phyloP scores from a whole-genome alignment of 2,113 vertebrate genomes.

The Zosterops japonicus region DNA sequence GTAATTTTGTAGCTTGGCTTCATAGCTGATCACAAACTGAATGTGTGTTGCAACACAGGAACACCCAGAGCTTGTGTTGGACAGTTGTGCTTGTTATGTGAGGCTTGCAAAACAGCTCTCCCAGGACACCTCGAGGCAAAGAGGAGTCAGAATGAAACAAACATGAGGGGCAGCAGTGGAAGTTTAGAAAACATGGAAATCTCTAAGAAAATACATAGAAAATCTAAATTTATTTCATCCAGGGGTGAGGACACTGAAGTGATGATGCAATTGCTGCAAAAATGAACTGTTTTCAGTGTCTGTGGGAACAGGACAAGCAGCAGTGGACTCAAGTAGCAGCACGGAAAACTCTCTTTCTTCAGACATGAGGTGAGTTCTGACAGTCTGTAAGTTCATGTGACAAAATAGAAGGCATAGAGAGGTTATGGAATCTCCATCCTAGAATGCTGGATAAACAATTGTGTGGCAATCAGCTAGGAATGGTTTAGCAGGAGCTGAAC shows the following conservation, averaged over 20 bases:
- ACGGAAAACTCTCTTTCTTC: not conserved
- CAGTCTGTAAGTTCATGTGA: not conserved
- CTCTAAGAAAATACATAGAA: not conserved
- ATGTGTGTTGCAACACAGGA: not conserved
- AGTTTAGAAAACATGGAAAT: not conserved
- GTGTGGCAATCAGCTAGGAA: not conserved
- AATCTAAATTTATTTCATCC: not conserved
- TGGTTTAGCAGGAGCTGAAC: not conserved
- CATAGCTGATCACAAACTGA: not conserved
- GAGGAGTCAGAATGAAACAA: not conserved
- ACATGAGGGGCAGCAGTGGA: rapidly evolving
- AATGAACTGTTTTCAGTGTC: not conserved
- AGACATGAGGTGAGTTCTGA: not conserved
- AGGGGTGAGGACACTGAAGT: not conserved
- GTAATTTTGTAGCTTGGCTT: not conserved
- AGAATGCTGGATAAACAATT: not conserved
- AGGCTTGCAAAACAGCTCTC: not conserved
- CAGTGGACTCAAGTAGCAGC: not conserved
- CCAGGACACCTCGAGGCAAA: rapidly evolving
- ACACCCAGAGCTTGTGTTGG: not conserved
- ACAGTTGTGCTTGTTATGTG: not conserved
- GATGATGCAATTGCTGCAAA: rapidly evolving
- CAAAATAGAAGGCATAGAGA: not conserved
- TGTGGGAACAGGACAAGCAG: not conserved
- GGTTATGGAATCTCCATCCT: not conserved